A percentile compares a stretch with the other conserved stretches of the same genome.
Evolutionary conservation across 92 coral and sea anemone species (phyloP).

Genomic region (Plumapathes pennacea): DNA sequence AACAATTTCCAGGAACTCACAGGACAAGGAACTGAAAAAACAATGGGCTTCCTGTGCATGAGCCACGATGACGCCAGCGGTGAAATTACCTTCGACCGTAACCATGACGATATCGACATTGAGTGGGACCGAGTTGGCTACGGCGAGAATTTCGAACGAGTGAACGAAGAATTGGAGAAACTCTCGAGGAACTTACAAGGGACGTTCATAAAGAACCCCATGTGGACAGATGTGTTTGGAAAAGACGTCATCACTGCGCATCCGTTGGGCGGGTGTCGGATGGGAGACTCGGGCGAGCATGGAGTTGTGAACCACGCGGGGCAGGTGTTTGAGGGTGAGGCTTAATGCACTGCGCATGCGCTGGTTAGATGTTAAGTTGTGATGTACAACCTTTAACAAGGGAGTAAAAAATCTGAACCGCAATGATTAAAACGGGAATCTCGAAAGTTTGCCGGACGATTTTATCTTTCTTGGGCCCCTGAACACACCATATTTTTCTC

Average conservation of each 20-base stretch:
- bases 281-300: conserved; percentile 45
- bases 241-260: conserved; percentile 29
- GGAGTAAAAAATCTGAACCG: too few relatives aligned
- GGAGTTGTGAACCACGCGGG: conserved; percentile 60
- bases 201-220: conserved; percentile 33
- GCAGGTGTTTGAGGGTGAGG: conserved; percentile 60
- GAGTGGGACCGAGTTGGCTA: conserved; percentile 38
- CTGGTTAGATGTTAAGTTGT: too few relatives aligned
- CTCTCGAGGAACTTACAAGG: conserved; percentile 9
- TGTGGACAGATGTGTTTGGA: conserved; percentile 17
- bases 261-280: conserved; percentile 53
- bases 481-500: too few relatives aligned
- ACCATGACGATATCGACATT: conserved; percentile 24
- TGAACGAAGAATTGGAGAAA: conserved; percentile 23
- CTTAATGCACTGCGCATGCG: neutral
- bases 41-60: conserved; percentile 40
- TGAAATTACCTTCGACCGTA: conserved; percentile 3
- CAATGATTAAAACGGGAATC: too few relatives aligned
- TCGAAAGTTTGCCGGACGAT: too few relatives aligned
- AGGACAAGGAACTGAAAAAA: conserved; percentile 25
- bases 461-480: too few relatives aligned
- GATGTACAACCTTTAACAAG: too few relatives aligned
- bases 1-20: neutral
- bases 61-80: conserved; percentile 51
- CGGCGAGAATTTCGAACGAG: conserved; percentile 13